phyloP scores from a whole-genome alignment of 2,113 vertebrate genomes.

The Anolis carolinensis region DNA sequence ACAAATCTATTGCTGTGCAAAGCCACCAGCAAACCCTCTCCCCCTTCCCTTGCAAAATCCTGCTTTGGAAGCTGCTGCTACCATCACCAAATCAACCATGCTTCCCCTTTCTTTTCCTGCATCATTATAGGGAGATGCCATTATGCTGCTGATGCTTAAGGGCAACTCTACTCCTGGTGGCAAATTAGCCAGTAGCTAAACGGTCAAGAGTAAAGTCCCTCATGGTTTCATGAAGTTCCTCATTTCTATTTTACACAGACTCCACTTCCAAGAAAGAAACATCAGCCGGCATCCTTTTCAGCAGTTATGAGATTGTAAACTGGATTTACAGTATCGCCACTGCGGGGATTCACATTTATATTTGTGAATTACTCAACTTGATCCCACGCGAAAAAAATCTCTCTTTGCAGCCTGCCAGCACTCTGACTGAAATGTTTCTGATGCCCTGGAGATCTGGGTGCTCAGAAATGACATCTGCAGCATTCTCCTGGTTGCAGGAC shows the following conservation, averaged over 20 bases:
- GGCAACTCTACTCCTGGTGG: not conserved
- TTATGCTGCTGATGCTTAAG: not conserved
- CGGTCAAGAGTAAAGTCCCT: not conserved
- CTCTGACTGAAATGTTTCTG: no score
- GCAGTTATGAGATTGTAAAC: no score
- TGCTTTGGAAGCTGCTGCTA: not conserved
- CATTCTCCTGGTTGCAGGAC: no score
- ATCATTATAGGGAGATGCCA: not conserved
- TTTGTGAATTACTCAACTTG: no score
- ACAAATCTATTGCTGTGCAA: not conserved
- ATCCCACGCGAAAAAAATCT: no score
- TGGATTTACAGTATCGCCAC: no score
- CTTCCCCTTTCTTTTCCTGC: not conserved
- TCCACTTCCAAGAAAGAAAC: conserved; percentile 19
- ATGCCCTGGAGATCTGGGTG: no score
- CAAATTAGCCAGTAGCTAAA: not conserved
- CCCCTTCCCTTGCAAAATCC: not conserved
- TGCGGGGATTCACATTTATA: no score
- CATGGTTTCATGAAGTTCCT: not conserved
- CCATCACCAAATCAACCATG: not conserved
- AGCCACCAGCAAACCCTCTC: no score
- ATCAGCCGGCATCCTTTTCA: no score
- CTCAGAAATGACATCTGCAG: no score
- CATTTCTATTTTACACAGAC: not conserved
- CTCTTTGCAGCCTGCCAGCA: no score